Evolutionary conservation across 2,888 invertebrate species (phyloP).

Genomic region (Dolomedes plantarius): DNA sequence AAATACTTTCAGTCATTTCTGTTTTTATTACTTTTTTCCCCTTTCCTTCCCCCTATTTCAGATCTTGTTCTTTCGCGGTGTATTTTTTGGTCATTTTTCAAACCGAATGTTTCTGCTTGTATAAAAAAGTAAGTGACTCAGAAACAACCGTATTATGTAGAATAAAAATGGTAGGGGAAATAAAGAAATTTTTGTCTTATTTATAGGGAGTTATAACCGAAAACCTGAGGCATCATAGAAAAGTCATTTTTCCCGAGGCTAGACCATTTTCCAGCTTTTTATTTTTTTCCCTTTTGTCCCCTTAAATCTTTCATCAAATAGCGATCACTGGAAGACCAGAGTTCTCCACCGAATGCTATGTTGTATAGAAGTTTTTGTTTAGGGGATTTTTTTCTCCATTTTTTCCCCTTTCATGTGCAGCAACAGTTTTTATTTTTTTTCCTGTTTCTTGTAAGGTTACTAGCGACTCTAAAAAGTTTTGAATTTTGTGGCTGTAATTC

Average conservation of each 20-base stretch:
- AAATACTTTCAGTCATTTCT: slow-evolving; percentile 34
- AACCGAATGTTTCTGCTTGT: slow-evolving; percentile 25
- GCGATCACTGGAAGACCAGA: slow-evolving; percentile 29
- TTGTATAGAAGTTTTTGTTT: too few relatives aligned
- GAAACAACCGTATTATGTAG: slow-evolving; percentile 53
- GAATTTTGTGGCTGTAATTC: too few relatives aligned
- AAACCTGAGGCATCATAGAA: slow-evolving; percentile 58
- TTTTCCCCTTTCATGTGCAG: too few relatives aligned
- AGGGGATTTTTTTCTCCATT: neutral
- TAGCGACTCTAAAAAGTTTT: too few relatives aligned
- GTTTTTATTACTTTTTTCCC: neutral
- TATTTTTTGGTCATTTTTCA: slow-evolving; percentile 62
- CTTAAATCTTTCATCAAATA: slow-evolving; percentile 65
- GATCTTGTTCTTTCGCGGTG: slow-evolving; percentile 5
- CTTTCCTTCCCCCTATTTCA: neutral
- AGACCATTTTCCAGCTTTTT: neutral
- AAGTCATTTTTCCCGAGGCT: slow-evolving; percentile 57
- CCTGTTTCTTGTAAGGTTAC: too few relatives aligned
- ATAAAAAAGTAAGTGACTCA: slow-evolving; percentile 34
- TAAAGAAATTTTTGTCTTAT: slow-evolving; percentile 46
- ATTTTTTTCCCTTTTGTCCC: slow-evolving; percentile 15
- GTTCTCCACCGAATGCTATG: neutral
- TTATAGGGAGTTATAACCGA: slow-evolving; percentile 58
- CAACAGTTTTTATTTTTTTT: too few relatives aligned
- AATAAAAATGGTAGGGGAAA: slow-evolving; percentile 7